A percentile compares a stretch with the other conserved stretches of the same genome.
These are phyloP conservation scores for Coregonus clupeaformis DNA, from an alignment of 2,113 vertebrate genomes.

Conservation along the genomic window DNA sequence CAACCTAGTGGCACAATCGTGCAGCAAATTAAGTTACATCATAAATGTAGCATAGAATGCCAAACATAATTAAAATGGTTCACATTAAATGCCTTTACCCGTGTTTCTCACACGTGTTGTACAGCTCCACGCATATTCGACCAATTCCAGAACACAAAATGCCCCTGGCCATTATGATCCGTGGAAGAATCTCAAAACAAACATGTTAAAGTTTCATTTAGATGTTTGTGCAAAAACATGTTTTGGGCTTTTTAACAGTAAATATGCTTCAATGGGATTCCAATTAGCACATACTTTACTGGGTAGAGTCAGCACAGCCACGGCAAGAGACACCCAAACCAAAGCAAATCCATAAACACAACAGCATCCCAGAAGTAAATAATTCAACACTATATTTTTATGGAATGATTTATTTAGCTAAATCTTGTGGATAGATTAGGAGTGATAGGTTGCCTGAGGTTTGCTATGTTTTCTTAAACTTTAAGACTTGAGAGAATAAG, in stretches of 20 bases:
- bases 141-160: not conserved
- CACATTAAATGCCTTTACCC: not conserved
- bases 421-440: slow-evolving; percentile 21
- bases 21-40: slow-evolving; percentile 7
- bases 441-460: slow-evolving; percentile 18
- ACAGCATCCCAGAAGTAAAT: slow-evolving; percentile 18
- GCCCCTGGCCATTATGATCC: not conserved
- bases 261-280: slow-evolving; percentile 2
- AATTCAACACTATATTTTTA: slow-evolving; percentile 37
- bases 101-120: not conserved
- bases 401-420: slow-evolving; percentile 36
- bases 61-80: slow-evolving; percentile 11
- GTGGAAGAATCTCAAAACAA: not conserved
- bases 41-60: not conserved
- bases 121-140: not conserved
- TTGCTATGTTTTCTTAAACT: not conserved
- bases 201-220: slow-evolving; percentile 5
- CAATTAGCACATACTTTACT: not conserved
- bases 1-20: slow-evolving; percentile 8
- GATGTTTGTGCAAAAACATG: slow-evolving; percentile 8
- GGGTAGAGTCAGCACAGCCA: not conserved
- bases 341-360: not conserved
- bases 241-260: slow-evolving; percentile 6
- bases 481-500: not conserved
- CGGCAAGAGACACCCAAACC: not conserved